These are phyloP conservation scores for Drosophila antonietae DNA, from an alignment of 2,888 invertebrate species.

Conservation along the genomic window DNA sequence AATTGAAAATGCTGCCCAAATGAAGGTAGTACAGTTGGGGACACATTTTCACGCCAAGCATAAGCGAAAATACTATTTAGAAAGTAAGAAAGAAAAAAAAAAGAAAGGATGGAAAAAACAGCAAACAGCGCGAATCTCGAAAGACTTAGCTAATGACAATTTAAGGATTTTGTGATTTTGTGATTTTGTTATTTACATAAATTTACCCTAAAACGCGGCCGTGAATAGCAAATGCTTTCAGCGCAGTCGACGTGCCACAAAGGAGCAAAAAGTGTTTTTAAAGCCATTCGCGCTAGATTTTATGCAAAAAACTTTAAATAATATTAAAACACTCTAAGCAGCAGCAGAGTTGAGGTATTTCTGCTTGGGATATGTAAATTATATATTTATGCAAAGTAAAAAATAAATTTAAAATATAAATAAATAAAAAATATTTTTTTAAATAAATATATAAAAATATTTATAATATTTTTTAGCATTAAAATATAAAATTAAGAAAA, in stretches of 20 bases:
- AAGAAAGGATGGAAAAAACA: background rate
- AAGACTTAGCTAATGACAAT: constrained; percentile 79
- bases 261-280: constrained; percentile 31
- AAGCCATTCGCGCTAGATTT: constrained; percentile 36
- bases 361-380: too few species aligned
- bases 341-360: background rate
- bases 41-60: constrained; percentile 15
- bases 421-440: too few species aligned
- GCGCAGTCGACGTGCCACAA: constrained; percentile 4
- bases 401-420: too few species aligned
- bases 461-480: too few species aligned
- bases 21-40: background rate
- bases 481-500: too few species aligned
- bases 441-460: too few species aligned
- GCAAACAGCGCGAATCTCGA: constrained; percentile 47
- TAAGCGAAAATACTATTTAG: constrained; percentile 2
- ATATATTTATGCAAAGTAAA: too few species aligned
- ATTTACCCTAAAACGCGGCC: constrained; percentile 59
- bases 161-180: constrained; percentile 78
- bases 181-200: constrained; percentile 76
- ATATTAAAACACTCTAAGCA: constrained; percentile 5
- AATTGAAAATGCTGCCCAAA: constrained; percentile 40
- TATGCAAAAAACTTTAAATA: constrained; percentile 28
- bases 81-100: background rate
- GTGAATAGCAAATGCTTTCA: constrained; percentile 34